Conservation (phyloP, 2,113 vertebrate species). For the Bufo bufo region DNA sequence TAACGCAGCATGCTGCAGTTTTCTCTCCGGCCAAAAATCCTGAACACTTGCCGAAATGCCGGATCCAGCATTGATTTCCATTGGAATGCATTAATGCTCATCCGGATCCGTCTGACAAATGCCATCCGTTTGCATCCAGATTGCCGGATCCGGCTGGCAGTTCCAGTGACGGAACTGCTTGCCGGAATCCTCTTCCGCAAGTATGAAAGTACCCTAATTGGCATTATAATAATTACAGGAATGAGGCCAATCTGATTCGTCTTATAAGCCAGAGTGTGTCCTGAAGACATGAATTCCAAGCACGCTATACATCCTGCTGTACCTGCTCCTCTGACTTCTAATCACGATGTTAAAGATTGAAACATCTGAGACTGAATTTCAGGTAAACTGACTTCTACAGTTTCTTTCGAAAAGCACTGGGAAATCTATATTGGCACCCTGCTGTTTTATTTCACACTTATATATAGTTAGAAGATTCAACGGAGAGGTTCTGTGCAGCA, state of each 20-base stretch:
- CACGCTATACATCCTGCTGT: background rate
- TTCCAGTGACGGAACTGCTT: too few species aligned
- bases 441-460: background rate
- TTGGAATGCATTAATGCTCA: too few species aligned
- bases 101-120: too few species aligned
- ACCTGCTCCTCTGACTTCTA: background rate
- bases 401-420: background rate
- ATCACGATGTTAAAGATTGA: background rate
- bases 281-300: background rate
- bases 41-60: too few species aligned
- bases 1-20: too few species aligned
- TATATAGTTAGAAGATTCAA: background rate
- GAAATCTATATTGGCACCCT: slow-evolving; percentile 2
- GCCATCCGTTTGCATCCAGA: too few species aligned
- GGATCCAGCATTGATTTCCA: too few species aligned
- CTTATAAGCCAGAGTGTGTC: background rate
- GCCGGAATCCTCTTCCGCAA: too few species aligned
- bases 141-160: too few species aligned
- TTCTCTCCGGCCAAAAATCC: too few species aligned
- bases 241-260: background rate
- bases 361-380: background rate
- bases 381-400: background rate
- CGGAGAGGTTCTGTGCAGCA: background rate
- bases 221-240: background rate
- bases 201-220: background rate